Conservation (phyloP, 2,797 vertebrate genomes). For the Macroramphosus scolopax region DNA sequence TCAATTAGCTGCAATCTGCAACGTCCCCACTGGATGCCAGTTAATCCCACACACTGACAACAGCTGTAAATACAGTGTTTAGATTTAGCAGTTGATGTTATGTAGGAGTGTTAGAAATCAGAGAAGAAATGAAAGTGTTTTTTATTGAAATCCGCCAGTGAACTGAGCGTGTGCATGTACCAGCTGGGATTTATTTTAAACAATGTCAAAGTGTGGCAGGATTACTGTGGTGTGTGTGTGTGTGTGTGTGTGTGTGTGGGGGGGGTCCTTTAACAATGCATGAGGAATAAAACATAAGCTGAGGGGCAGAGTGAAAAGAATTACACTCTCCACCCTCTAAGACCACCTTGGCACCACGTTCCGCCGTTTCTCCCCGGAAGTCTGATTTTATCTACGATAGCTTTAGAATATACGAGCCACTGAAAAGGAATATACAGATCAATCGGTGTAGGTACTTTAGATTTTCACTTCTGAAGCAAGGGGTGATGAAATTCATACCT, state of each 20-base stretch:
- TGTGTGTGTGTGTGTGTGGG: too few species aligned
- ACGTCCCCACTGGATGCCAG: too few species aligned
- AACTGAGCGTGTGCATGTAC: neutral
- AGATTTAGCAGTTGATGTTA: neutral
- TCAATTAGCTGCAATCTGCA: too few species aligned
- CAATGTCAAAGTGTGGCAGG: constrained; percentile 19
- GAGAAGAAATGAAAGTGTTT: constrained; percentile 24
- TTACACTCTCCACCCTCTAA: constrained; percentile 23
- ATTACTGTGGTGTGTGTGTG: constrained; percentile 7
- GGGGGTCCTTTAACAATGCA: constrained; percentile 57
- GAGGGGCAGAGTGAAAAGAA: constrained; percentile 14
- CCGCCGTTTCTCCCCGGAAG: constrained; percentile 35
- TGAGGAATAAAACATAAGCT: constrained; percentile 53
- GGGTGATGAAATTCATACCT: constrained; percentile 72
- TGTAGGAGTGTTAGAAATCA: constrained; percentile 9
- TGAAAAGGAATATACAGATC: constrained; percentile 48
- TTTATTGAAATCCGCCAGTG: constrained; percentile 23
- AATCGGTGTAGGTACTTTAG: constrained; percentile 33
- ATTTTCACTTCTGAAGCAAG: constrained; percentile 39
- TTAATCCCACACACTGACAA: too few species aligned
- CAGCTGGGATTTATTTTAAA: constrained; percentile 33
- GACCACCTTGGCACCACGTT: constrained; percentile 24
- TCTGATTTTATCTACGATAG: constrained; percentile 45
- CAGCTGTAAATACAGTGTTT: too few species aligned
- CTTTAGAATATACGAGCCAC: constrained; percentile 38